A percentile compares a stretch with the other conserved stretches of the same genome.
These are phyloP conservation scores for Drosophila atripex DNA, from an alignment of 2,888 invertebrate genomes.

Conservation along the genomic window DNA sequence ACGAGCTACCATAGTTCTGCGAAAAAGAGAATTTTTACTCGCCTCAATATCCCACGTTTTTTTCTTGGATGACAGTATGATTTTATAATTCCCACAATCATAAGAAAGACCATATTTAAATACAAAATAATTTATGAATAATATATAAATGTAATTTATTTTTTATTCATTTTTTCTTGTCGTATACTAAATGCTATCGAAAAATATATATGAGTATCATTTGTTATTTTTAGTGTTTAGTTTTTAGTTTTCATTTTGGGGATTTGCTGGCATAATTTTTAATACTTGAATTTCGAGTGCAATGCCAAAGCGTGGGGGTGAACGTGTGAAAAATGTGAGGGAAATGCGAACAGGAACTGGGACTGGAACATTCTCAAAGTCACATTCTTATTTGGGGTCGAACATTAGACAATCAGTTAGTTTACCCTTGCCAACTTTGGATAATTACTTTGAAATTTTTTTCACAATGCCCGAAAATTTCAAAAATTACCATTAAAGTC, in stretches of 20 bases:
- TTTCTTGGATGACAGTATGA: too few relatives aligned
- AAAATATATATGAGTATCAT: constrained; percentile 82
- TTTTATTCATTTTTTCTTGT: constrained; percentile 53
- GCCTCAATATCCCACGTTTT: too few relatives aligned
- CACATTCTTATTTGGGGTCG: constrained; percentile 25
- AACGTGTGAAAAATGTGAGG: constrained; percentile 24
- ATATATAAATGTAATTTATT: constrained; percentile 54
- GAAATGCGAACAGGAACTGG: constrained; percentile 48
- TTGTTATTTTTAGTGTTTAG: constrained; percentile 70
- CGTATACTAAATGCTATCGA: constrained; percentile 59
- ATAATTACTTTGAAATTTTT: constrained; percentile 69
- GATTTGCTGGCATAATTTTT: constrained; percentile 55
- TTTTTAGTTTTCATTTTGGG: constrained; percentile 40
- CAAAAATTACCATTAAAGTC: constrained; percentile 67
- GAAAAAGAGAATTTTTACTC: constrained; percentile 7
- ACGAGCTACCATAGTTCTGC: constrained; percentile 26
- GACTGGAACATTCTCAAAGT: constrained; percentile 55
- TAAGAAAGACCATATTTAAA: too few relatives aligned
- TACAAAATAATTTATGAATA: background rate
- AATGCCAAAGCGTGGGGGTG: constrained; percentile 52
- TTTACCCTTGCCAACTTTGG: constrained; percentile 36
- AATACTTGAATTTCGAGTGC: constrained; percentile 72
- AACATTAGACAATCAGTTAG: constrained; percentile 30
- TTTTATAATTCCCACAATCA: too few relatives aligned
- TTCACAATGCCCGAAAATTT: constrained; percentile 58